A percentile compares a stretch with the other conserved stretches of the same genome.
phyloP scores from a whole-genome alignment of 2,797 vertebrate genomes.

The Vireo griseus region DNA sequence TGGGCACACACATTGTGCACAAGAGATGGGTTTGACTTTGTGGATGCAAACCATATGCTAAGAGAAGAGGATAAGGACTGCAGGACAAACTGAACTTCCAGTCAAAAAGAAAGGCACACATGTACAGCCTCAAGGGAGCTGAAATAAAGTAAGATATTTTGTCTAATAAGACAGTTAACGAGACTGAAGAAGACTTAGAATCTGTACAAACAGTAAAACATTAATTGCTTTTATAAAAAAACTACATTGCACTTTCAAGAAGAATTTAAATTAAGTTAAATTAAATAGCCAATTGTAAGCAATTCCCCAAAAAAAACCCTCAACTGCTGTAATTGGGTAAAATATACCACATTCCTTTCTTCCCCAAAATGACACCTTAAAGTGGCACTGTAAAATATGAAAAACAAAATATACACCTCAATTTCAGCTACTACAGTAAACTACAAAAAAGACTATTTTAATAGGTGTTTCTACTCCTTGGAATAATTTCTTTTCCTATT shows the following conservation, averaged over 20 bases:
- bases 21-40: neutral
- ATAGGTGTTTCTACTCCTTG: neutral
- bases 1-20: neutral
- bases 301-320: rapidly evolving
- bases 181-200: neutral
- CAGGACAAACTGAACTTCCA: neutral
- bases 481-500: neutral
- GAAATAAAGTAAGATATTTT: neutral
- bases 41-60: neutral
- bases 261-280: neutral
- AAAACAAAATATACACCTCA: neutral
- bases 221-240: rapidly evolving
- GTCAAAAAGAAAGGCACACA: neutral
- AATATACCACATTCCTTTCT: neutral
- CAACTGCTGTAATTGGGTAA: neutral
- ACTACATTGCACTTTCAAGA: neutral
- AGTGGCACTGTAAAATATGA: neutral
- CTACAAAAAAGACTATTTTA: neutral
- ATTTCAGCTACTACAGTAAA: neutral
- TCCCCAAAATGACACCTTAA: neutral
- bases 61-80: neutral
- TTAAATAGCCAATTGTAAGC: neutral
- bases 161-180: neutral
- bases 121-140: neutral
- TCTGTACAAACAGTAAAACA: neutral